Conservation (phyloP, 2,113 vertebrate species). For the Pontoporia blainvillei region DNA sequence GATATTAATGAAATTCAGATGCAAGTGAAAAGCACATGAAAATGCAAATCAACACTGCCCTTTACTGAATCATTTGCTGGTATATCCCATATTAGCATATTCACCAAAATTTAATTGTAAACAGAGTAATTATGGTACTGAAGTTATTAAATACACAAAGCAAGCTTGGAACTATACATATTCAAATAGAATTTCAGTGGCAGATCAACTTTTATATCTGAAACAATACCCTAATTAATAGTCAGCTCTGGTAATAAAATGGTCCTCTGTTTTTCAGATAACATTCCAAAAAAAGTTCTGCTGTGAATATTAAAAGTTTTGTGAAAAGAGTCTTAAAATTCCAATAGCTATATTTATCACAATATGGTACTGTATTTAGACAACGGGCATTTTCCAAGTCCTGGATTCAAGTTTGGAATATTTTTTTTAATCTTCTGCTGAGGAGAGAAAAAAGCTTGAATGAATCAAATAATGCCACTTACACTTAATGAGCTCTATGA, state of each 20-base stretch:
- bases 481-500: neutral
- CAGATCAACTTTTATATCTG: slow-evolving; percentile 72
- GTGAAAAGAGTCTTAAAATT: slow-evolving; percentile 60
- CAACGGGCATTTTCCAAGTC: slow-evolving; percentile 64
- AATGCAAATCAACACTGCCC: slow-evolving; percentile 52
- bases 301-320: slow-evolving; percentile 74
- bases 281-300: slow-evolving; percentile 68
- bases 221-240: slow-evolving; percentile 77
- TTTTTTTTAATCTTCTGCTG: slow-evolving; percentile 30
- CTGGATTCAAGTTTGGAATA: slow-evolving; percentile 65
- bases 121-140: slow-evolving; percentile 72
- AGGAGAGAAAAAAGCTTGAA: neutral
- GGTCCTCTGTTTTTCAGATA: slow-evolving; percentile 63
- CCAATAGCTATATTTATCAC: slow-evolving; percentile 72
- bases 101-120: slow-evolving; percentile 74
- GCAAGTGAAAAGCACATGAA: slow-evolving; percentile 34
- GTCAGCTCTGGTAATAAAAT: slow-evolving; percentile 71
- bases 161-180: slow-evolving; percentile 74
- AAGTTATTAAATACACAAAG: slow-evolving; percentile 78
- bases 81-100: slow-evolving; percentile 65
- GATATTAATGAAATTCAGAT: slow-evolving; percentile 48
- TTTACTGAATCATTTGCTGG: slow-evolving; percentile 47
- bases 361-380: slow-evolving; percentile 72
- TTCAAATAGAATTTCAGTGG: slow-evolving; percentile 73
- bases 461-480: neutral